Evolutionary conservation across 2,113 vertebrate genomes (phyloP).

Genomic region (Leptodactylus fuscus): DNA sequence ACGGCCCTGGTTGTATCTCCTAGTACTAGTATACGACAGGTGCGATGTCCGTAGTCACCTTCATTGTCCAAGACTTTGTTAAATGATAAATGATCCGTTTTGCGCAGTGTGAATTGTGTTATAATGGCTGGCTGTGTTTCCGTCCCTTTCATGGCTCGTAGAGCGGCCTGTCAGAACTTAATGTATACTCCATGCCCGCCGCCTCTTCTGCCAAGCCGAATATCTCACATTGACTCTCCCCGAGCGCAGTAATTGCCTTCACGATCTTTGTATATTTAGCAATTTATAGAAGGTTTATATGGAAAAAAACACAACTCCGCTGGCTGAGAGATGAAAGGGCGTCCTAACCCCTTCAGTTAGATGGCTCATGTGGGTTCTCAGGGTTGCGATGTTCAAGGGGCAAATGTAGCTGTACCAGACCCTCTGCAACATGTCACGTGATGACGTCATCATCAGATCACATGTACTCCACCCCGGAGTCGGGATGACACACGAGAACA

Average conservation of each 20-base stretch:
- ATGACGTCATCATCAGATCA: background rate
- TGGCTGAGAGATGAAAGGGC: background rate
- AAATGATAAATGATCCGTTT: no score
- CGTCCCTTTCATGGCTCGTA: background rate
- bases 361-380: background rate
- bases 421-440: background rate
- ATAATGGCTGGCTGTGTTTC: background rate
- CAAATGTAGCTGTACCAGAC: background rate
- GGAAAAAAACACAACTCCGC: no score
- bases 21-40: no score
- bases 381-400: background rate
- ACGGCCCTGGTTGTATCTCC: no score
- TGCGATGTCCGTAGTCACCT: no score
- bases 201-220: background rate
- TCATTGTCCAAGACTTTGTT: no score
- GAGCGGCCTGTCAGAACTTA: background rate
- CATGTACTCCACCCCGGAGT: no score
- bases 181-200: background rate
- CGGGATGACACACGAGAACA: no score
- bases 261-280: background rate
- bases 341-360: background rate
- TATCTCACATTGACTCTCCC: background rate
- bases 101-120: no score
- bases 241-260: background rate
- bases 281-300: background rate